A percentile compares a stretch with the other conserved stretches of the same genome.
phyloP scores from a whole-genome alignment of 2,797 vertebrate species.

The Lepus oiostolus region DNA sequence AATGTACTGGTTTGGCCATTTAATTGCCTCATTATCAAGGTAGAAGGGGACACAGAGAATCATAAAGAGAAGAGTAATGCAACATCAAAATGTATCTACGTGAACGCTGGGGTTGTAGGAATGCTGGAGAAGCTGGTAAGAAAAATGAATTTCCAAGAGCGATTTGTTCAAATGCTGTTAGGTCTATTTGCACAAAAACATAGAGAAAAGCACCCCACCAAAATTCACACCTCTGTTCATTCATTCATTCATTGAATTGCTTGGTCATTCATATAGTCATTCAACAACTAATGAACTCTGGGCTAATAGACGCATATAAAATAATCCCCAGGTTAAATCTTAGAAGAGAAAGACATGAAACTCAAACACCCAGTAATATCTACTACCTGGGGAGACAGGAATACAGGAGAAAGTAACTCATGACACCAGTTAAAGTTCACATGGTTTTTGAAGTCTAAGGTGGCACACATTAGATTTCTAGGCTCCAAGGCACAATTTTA shows the following conservation, averaged over 20 bases:
- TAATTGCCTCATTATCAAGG: slow-evolving; percentile 46
- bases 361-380: neutral
- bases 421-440: neutral
- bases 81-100: neutral
- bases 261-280: neutral
- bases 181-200: neutral
- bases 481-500: neutral
- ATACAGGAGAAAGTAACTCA: neutral
- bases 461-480: neutral
- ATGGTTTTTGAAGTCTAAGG: neutral
- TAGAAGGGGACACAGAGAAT: neutral
- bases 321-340: neutral
- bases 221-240: neutral
- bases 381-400: neutral
- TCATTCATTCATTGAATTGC: neutral
- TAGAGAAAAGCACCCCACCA: neutral
- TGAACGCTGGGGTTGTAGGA: neutral
- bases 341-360: neutral
- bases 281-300: neutral
- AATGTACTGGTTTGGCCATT: neutral
- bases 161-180: neutral
- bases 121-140: neutral
- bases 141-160: neutral
- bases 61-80: neutral
- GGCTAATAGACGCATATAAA: neutral